phyloP scores from a whole-genome alignment of 2,888 invertebrate genomes.

The Habrosyne pyritoides region DNA sequence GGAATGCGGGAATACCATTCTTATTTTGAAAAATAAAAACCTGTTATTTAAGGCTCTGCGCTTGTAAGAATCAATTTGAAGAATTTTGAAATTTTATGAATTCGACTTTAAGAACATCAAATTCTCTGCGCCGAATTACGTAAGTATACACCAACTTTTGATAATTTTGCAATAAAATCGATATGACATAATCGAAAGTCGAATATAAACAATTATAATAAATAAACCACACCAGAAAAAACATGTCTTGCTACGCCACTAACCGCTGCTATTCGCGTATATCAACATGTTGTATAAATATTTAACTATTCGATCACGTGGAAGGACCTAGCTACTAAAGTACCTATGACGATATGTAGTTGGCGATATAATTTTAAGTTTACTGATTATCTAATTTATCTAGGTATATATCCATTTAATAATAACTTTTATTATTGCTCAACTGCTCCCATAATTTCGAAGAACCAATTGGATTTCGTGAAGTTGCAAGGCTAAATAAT shows the following conservation, averaged over 20 bases:
- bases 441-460: neutral
- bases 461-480: too few relatives aligned
- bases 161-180: neutral
- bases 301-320: slow-evolving; percentile 12
- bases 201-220: neutral
- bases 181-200: neutral
- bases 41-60: too few relatives aligned
- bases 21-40: too few relatives aligned
- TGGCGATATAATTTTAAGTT: slow-evolving; percentile 1
- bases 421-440: neutral
- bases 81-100: too few relatives aligned
- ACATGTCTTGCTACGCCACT: neutral
- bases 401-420: slow-evolving; percentile 10
- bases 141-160: too few relatives aligned
- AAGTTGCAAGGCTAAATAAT: too few relatives aligned
- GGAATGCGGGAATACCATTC: too few relatives aligned
- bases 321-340: neutral
- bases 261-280: neutral
- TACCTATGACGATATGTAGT: slow-evolving; percentile 1
- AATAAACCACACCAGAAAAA: neutral
- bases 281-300: slow-evolving; percentile 9
- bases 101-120: too few relatives aligned
- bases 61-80: too few relatives aligned
- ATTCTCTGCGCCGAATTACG: too few relatives aligned
- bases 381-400: slow-evolving; percentile 8